Conservation (phyloP, 2,113 vertebrate species). For the Butorides virescens region DNA sequence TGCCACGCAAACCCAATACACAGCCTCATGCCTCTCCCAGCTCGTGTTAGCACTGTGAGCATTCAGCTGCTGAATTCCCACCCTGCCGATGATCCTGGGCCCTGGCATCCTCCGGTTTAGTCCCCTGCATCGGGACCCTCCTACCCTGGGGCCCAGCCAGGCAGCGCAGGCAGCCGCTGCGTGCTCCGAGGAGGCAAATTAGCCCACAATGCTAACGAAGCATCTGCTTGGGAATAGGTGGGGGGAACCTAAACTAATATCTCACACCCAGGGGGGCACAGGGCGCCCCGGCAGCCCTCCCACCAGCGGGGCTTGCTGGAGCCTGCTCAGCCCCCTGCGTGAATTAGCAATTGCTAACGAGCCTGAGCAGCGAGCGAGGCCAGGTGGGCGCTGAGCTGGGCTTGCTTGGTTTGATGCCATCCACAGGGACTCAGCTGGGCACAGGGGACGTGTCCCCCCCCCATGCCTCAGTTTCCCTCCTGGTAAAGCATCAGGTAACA, state of each 20-base stretch:
- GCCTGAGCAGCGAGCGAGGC: neutral
- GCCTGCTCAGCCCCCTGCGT: neutral
- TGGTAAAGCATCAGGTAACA: neutral
- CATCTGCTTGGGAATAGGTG: neutral
- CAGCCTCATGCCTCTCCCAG: neutral
- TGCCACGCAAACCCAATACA: no score
- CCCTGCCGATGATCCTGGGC: neutral
- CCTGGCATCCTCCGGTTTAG: neutral
- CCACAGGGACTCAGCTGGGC: neutral
- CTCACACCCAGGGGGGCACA: accelerated
- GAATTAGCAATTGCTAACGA: neutral
- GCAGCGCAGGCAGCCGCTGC: neutral
- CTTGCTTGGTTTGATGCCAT: neutral
- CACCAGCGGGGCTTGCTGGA: neutral
- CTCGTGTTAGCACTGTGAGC: accelerated
- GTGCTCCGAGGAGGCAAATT: neutral
- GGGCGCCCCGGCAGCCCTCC: neutral
- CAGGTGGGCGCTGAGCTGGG: neutral
- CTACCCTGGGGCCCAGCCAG: neutral
- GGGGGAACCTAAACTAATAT: neutral
- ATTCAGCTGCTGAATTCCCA: neutral
- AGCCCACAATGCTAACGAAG: neutral
- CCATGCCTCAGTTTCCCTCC: neutral
- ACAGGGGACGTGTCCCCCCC: neutral
- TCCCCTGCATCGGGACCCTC: neutral